Evolutionary conservation across 2,888 invertebrate genomes (phyloP), one percentile per base, ranked within the genome.

Genomic region (Antitype chi): DNA sequence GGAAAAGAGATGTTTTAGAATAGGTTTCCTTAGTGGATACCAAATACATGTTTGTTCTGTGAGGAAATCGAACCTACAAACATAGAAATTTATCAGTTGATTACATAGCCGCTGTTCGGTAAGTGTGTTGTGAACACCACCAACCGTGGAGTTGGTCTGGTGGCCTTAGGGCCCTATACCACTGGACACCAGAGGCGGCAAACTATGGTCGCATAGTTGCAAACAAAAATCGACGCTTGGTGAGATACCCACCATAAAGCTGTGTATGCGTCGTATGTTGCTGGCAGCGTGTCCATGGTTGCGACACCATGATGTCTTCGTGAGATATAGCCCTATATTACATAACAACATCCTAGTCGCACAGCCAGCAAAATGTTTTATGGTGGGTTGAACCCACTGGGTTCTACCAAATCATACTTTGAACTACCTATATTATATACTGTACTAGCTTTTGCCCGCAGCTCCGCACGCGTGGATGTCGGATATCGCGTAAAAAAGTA

Each of bases 1-100:
- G 32, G 63, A 52, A 77, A 64, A n/a, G 8, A 28, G n/a, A 6
- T 8, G 49, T 66, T 70, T 59, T n/a, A 77, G n/a, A 70, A 72
- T 38, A 6, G 32, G 47, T 53, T 23, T 60, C n/a, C n/a, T n/a
- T n/a, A n/a, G n/a, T n/a, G n/a, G n/a, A n/a, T n/a, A n/a, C n/a
- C n/a, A n/a, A n/a, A n/a, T n/a, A n/a, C n/a, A n/a, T n/a, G n/a
- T n/a, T n/a, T n/a, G n/a, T n/a, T 60, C 4, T 32, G 20, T 11
- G 11, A 11, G 55, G 32, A 32, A 52, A 52, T 67, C 52, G 9
- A 32, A 28, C 9, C 67, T 6, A 2, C 25, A 32, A 60, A 23
- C 23, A 23, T 23, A 60, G 2, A 60, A 32, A 13, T 23, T n/a
- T n/a, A n/a, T n/a, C n/a, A n/a, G n/a, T n/a, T 23, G 32, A 60